Percentiles rank a stretch among this genome's conserved stretches.
These are phyloP conservation scores for Spicauda simplicius DNA, from an alignment of 2,888 invertebrate species.

Conservation along the genomic window DNA sequence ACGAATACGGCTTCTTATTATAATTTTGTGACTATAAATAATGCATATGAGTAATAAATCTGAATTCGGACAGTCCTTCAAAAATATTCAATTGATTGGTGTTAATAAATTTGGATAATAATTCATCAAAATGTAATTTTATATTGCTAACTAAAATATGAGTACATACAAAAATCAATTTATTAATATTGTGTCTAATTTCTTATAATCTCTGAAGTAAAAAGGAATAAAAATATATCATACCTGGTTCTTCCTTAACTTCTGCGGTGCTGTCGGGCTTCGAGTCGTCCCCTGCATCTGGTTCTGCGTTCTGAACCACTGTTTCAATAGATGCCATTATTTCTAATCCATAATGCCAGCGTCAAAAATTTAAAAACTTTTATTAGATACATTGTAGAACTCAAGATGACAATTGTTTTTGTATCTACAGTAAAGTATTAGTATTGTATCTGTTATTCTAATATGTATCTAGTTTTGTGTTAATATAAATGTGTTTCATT, in stretches of 20 bases:
- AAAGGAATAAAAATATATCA: conserved; percentile 38
- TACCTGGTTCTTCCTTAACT: conserved; percentile 88
- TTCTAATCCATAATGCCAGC: conserved; percentile 84
- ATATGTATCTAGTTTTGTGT: conserved; percentile 28
- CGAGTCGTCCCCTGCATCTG: conserved; percentile 86
- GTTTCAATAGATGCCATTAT: conserved; percentile 94
- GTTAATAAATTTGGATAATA: too few species aligned
- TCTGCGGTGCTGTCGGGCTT: conserved; percentile 88
- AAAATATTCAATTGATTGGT: too few species aligned
- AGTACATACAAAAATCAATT: too few species aligned
- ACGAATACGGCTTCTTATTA: background rate
- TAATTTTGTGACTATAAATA: background rate
- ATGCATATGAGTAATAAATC: too few species aligned
- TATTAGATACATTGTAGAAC: conserved; percentile 60
- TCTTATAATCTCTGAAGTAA: background rate
- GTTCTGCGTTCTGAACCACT: conserved; percentile 90
- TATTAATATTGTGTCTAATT: too few species aligned
- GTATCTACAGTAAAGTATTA: conserved; percentile 3
- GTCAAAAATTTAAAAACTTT: conserved; percentile 75
- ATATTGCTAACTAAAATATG: too few species aligned
- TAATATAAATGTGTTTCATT: background rate
- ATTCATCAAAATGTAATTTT: too few species aligned
- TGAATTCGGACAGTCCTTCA: too few species aligned
- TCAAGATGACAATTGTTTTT: conserved; percentile 4
- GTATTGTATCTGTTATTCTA: conserved; percentile 30